Base-by-base conservation (phyloP, 2,888 invertebrate species). In the Phengaris alcon region DNA sequence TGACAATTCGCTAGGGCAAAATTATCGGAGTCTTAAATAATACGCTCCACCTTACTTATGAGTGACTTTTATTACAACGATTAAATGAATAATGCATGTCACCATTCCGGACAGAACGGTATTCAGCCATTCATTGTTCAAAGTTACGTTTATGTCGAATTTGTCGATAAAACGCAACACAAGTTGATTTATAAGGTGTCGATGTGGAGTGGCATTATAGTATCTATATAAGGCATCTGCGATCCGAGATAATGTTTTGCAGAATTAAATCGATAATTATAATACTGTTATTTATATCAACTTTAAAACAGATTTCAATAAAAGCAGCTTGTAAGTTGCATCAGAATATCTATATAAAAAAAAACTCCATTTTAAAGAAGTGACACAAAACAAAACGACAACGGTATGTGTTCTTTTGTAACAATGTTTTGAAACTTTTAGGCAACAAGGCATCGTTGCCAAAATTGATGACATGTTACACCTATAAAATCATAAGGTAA, bases 161-260 rank as follows among this genome's bases (percentile, higher is more conserved):
- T 64, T 64, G 35, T 64, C 44, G 64, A 64, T 64, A 64, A 64
- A 64, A 2, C 12, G 22, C 64, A 64, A 35, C 64, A 64, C 35
- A 44, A 64, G 35, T 13, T 64, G 64, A 64, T 64, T 64, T 64
- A 64, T 44, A 64, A 64, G 64, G 64, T 64, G 64, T 44, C 64
- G 64, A 64, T 64, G 35, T 64, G 59, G 9, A 9, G 35, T 64
- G 64, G 35, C 64, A 64, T 64, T 64, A 64, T 64, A 35, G 13
- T 64, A 64, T 64, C 64, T 64, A 13, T 64, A 64, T 64, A 64
- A 64, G 64, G 64, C 64, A 64, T 64, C 64, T 64, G 59, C 7
- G 59, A 59, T 59, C 59, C 4, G 10, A 59, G 59, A 64, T 64
- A 64, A 35, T 35, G 64, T 64, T 64, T 35, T 15, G 35, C 35